Base-by-base conservation (phyloP, 2,113 vertebrate genomes). In the Scytalopus superciliaris region DNA sequence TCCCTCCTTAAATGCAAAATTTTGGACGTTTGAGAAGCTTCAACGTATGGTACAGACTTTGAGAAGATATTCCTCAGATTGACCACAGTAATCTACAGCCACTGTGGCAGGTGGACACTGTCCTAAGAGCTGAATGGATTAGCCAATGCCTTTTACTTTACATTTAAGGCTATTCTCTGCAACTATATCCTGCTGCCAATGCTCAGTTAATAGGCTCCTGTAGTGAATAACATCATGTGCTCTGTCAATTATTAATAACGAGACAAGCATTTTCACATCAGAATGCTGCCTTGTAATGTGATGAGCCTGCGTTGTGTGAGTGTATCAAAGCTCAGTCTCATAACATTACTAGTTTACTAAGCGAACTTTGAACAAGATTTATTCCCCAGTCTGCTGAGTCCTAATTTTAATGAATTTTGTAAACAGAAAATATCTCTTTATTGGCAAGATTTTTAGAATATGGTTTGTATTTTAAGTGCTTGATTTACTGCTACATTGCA, bases 231-330 rank as follows among this genome's bases (percentile, higher is more conserved):
- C 93, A 96, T 94, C 83, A 72, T 90, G 86, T 84, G 92, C 37
- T 82, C 88, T 90, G 85, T 95, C 96, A 95, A 90, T 93, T 96
- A 92, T 94, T 92, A 95, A 95, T 92, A 95, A 96, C 68, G 66
- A 96, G 90, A 88, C 94, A 94, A 94, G 83, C 7, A 0, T 90
- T 80, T 83, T 90, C 87, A 86, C 84, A 92, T 93, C 96, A 93
- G 76, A 94, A 89, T 40, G 86, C 83, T 2, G 19, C 72, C 73
- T 44, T 75, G 62, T 69, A 81, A 92, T 23, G 73, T 62, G 76
- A 94, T 76, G 82, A 89, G 84, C 75, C 59, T 94, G 75, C 88
- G 85, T 37, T 28, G 1, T 68, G 78, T 33, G 4, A 92, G 60
- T 10, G 64, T 81, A 90, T 94, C 85, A 96, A 95, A 96, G 94